Evolutionary conservation across 2,797 vertebrate species (phyloP).

Genomic region (Eremophila alpestris): DNA sequence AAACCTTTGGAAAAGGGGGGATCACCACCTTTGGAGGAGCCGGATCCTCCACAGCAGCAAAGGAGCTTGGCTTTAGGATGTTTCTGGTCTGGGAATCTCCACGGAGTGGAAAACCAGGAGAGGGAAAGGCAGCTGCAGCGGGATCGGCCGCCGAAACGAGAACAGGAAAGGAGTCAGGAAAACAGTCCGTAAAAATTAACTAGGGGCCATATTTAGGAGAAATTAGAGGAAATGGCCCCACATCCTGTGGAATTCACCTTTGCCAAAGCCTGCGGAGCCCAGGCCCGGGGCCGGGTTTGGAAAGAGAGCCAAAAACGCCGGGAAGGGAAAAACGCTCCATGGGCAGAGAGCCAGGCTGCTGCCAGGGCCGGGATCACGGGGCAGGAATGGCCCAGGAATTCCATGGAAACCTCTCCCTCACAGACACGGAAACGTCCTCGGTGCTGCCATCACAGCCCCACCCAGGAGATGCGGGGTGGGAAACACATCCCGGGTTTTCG

Average conservation of each 20-base stretch:
- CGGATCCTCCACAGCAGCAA: accelerated
- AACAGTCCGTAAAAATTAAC: slow-evolving; percentile 41
- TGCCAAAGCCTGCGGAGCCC: background rate
- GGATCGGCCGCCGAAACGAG: background rate
- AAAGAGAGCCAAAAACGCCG: background rate
- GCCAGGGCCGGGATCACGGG: background rate
- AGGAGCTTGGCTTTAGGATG: background rate
- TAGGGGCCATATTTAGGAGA: slow-evolving; percentile 18
- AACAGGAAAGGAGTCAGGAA: slow-evolving; percentile 34
- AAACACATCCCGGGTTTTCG: background rate
- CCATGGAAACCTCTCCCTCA: background rate
- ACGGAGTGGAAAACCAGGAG: background rate
- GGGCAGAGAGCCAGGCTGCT: background rate
- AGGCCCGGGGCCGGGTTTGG: background rate
- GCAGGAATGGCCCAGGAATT: background rate
- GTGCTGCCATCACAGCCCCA: background rate
- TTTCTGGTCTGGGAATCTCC: background rate
- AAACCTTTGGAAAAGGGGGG: background rate
- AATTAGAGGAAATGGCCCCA: slow-evolving; percentile 59
- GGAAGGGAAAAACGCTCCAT: background rate
- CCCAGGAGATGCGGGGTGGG: background rate
- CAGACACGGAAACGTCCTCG: background rate
- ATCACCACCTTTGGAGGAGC: accelerated
- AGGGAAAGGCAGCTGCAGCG: background rate
- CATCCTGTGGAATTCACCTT: slow-evolving; percentile 52